Conservation (phyloP, 2,888 invertebrate genomes). For the Brachynemurus nebulosus region DNA sequence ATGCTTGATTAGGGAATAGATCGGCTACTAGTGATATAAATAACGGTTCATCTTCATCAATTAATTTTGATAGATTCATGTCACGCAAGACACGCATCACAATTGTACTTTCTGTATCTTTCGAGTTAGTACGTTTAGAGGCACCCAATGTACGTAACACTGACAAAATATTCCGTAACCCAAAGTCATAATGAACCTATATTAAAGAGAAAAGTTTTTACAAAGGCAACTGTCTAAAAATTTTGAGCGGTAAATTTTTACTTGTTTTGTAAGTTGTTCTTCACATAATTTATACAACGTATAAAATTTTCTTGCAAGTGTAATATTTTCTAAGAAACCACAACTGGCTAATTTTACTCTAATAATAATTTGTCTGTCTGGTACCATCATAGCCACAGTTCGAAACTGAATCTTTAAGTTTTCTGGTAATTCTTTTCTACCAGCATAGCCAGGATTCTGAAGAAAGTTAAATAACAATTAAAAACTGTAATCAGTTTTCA, state of each 20-base stretch:
- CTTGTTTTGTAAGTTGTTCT: constrained; percentile 93
- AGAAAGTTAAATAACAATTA: constrained; percentile 45
- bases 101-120: constrained; percentile 88
- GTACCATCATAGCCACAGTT: constrained; percentile 98
- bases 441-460: constrained; percentile 97
- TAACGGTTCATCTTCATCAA: constrained; percentile 95
- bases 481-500: background rate
- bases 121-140: constrained; percentile 77
- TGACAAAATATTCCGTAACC: constrained; percentile 86
- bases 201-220: constrained; percentile 11
- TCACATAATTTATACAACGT: constrained; percentile 94
- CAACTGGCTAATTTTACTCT: constrained; percentile 91
- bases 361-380: constrained; percentile 93
- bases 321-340: constrained; percentile 91
- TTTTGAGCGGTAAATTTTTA: constrained; percentile 23
- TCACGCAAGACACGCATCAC: constrained; percentile 95
- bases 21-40: constrained; percentile 93
- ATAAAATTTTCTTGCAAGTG: constrained; percentile 88
- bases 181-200: constrained; percentile 93
- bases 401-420: constrained; percentile 96
- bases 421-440: constrained; percentile 90
- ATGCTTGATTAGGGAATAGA: constrained; percentile 84
- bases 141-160: constrained; percentile 87
- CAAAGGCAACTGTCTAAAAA: too few species aligned
- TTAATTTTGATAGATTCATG: constrained; percentile 94